phyloP scores from a whole-genome alignment of 1,140 invertebrate genomes.

The Oryctes rhinoceros region DNA sequence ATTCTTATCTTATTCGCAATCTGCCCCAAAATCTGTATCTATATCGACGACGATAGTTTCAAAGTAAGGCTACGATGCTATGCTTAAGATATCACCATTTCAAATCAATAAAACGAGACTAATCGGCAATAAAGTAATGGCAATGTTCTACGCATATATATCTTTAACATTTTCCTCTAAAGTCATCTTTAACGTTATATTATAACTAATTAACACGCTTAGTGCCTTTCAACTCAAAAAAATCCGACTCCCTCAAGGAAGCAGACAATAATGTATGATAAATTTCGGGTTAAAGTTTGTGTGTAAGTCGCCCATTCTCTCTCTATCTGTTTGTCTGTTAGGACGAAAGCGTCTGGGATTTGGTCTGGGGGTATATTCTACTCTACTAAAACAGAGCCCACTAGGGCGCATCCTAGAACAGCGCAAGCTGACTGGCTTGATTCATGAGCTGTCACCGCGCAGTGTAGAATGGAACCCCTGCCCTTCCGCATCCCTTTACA shows the following conservation, averaged over 20 bases:
- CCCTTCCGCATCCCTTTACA: constrained; percentile 28
- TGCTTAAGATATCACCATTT: no score
- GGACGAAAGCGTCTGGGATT: constrained; percentile 21
- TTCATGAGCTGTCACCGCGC: constrained; percentile 40
- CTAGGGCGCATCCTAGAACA: constrained; percentile 29
- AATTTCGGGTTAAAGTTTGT: constrained; percentile 29
- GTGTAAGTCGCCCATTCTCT: not conserved
- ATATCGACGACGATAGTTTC: no score
- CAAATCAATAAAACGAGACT: no score
- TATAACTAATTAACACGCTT: not conserved
- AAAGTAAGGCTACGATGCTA: no score
- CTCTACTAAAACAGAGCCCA: constrained; percentile 16
- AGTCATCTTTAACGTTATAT: not conserved
- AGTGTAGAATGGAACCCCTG: constrained; percentile 28
- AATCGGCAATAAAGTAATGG: no score
- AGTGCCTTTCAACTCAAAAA: not conserved
- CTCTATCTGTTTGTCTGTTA: constrained; percentile 20
- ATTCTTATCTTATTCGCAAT: no score
- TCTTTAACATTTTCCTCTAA: no score
- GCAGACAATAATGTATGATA: constrained; percentile 19
- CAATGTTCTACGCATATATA: no score
- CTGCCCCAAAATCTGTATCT: no score
- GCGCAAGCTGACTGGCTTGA: constrained; percentile 38
- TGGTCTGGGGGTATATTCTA: constrained; percentile 2
- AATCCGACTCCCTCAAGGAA: not conserved